Conservation (phyloP, 2,113 vertebrate species). For the Anseranas semipalmata region DNA sequence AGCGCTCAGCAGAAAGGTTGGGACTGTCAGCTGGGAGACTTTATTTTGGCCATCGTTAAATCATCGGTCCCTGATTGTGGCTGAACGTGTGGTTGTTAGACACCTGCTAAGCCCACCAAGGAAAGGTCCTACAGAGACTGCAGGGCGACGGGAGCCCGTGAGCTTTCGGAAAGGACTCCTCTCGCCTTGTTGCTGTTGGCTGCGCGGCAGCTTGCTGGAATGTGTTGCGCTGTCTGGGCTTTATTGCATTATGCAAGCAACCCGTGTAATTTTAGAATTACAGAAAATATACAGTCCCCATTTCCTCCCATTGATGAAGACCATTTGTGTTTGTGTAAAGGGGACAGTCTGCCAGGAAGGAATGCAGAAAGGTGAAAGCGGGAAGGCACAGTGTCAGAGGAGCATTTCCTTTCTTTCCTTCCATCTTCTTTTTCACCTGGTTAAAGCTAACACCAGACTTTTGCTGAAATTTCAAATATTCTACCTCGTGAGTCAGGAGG, state of each 20-base stretch:
- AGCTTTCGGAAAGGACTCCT: neutral
- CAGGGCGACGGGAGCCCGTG: neutral
- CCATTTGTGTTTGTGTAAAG: neutral
- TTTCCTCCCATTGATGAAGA: neutral
- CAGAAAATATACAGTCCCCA: neutral
- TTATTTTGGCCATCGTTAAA: neutral
- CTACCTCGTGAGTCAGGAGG: neutral
- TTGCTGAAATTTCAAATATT: neutral
- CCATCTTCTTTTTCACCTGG: neutral
- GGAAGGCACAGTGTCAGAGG: neutral
- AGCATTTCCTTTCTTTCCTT: neutral
- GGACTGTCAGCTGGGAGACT: neutral
- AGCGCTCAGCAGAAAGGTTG: neutral
- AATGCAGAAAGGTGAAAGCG: neutral
- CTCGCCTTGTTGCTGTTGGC: neutral
- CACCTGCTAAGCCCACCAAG: neutral
- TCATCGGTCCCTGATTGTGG: neutral
- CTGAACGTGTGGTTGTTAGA: neutral
- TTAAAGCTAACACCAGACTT: neutral
- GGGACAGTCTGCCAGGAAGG: neutral
- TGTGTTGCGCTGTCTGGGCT: neutral
- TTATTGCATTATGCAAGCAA: neutral
- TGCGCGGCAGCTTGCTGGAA: neutral
- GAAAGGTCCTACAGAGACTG: neutral
- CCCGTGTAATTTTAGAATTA: neutral